Percentiles rank a stretch among this genome's conserved stretches.
Conservation (phyloP, 2,797 vertebrate species). For the Chelonia mydas region DNA sequence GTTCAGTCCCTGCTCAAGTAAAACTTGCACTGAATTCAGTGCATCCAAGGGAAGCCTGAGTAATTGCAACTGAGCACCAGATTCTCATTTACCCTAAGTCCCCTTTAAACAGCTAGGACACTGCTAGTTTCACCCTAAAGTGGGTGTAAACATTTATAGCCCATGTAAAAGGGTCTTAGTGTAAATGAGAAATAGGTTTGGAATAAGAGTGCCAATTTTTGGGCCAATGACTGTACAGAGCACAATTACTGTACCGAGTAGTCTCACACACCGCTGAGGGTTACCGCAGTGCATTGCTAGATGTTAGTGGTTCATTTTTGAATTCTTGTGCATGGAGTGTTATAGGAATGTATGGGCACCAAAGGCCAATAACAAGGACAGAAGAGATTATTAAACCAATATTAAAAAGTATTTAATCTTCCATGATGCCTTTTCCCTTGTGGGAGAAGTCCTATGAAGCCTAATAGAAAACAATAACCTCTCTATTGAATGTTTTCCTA, state of each 20-base stretch:
- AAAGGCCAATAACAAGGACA: background rate
- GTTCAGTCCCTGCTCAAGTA: background rate
- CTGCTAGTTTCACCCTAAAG: background rate
- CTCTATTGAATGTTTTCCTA: background rate
- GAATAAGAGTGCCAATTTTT: background rate
- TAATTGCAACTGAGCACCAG: too few relatives aligned
- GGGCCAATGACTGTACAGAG: background rate
- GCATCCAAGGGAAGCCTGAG: background rate
- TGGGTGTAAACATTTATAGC: background rate
- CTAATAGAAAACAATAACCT: background rate
- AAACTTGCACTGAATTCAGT: background rate
- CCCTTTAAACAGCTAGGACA: background rate
- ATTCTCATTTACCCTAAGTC: background rate
- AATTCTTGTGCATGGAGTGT: background rate
- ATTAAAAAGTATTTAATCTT: background rate
- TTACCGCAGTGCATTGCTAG: background rate
- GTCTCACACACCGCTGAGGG: background rate
- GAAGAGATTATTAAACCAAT: background rate
- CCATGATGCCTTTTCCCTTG: background rate
- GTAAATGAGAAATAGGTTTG: background rate
- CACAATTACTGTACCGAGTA: background rate
- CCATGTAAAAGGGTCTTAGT: background rate
- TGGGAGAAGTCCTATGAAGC: background rate
- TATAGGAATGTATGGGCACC: background rate
- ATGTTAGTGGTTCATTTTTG: background rate